A percentile compares a stretch with the other conserved stretches of the same genome.
Conservation (phyloP, 1,140 invertebrate species). For the Drosophila athabasca region DNA sequence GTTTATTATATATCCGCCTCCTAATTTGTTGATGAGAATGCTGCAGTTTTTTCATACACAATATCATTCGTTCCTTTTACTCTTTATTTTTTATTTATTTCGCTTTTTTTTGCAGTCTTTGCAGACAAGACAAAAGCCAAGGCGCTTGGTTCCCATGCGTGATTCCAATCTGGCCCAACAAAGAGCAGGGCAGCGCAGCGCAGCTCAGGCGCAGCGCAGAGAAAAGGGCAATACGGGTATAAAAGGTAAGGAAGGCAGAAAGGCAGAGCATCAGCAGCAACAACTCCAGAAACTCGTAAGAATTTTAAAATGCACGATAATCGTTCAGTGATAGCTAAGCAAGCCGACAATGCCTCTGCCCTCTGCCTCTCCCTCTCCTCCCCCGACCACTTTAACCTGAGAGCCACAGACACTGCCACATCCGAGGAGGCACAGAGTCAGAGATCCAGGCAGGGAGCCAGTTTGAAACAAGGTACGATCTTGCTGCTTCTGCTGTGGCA, state of each 20-base stretch:
- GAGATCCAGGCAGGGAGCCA: slow-evolving; percentile 60
- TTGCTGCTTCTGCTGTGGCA: slow-evolving; percentile 30
- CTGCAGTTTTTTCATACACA: slow-evolving; percentile 35
- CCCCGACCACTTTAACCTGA: slow-evolving; percentile 67
- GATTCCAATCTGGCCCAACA: slow-evolving; percentile 71
- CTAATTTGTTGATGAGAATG: slow-evolving; percentile 46
- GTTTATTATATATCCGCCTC: slow-evolving; percentile 20
- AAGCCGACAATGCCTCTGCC: slow-evolving; percentile 72
- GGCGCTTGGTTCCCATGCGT: slow-evolving; percentile 80
- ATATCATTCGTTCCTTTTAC: slow-evolving; percentile 22
- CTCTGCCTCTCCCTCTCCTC: slow-evolving; percentile 11
- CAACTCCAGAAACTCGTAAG: slow-evolving; percentile 75
- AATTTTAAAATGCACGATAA: slow-evolving; percentile 84
- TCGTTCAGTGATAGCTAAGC: slow-evolving; percentile 83
- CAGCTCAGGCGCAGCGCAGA: slow-evolving; percentile 31
- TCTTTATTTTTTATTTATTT: slow-evolving; percentile 2
- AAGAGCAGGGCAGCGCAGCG: slow-evolving; percentile 39
- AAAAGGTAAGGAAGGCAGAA: slow-evolving; percentile 59
- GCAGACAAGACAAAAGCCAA: slow-evolving; percentile 75
- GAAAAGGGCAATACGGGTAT: slow-evolving; percentile 67
- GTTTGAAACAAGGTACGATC: slow-evolving; percentile 76
- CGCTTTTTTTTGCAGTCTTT: slow-evolving; percentile 40
- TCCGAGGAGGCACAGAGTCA: background rate
- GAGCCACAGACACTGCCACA: slow-evolving; percentile 18
- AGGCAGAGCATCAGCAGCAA: slow-evolving; percentile 33